phyloP scores from a whole-genome alignment of 2,797 vertebrate genomes.

The Brotula barbata region DNA sequence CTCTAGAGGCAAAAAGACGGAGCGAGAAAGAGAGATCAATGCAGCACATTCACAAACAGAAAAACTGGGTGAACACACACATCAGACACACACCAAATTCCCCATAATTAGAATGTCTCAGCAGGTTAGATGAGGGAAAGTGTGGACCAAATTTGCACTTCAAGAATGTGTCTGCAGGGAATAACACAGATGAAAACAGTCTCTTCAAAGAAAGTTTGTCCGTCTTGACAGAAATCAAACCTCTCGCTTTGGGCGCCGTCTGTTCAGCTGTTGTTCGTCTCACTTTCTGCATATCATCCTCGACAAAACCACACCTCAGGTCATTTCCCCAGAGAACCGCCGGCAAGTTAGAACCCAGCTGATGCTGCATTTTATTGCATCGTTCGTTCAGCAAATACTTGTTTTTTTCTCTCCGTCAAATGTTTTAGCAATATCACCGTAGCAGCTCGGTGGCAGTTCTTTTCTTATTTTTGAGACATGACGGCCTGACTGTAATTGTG shows the following conservation, averaged over 20 bases:
- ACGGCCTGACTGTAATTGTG: no score
- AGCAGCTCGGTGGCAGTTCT: not conserved
- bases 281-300: not conserved
- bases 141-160: constrained; percentile 2
- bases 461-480: not conserved
- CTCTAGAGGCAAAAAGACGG: constrained; percentile 27
- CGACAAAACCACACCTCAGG: not conserved
- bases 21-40: not conserved
- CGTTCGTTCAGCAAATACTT: not conserved
- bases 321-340: constrained; percentile 6
- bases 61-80: constrained; percentile 6
- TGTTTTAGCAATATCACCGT: no score
- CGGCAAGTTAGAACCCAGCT: not conserved
- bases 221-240: constrained; percentile 9
- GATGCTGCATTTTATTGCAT: not conserved
- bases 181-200: constrained; percentile 1
- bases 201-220: constrained; percentile 5
- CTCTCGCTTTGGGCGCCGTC: not conserved
- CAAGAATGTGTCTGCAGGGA: constrained; percentile 2
- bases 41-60: constrained; percentile 4
- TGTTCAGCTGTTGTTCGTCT: constrained; percentile 20
- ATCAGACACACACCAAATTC: not conserved
- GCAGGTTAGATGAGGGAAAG: not conserved
- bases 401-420: not conserved
- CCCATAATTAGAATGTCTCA: constrained; percentile 8